Conservation (phyloP, 2,113 vertebrate genomes). For the Galbula dea region DNA sequence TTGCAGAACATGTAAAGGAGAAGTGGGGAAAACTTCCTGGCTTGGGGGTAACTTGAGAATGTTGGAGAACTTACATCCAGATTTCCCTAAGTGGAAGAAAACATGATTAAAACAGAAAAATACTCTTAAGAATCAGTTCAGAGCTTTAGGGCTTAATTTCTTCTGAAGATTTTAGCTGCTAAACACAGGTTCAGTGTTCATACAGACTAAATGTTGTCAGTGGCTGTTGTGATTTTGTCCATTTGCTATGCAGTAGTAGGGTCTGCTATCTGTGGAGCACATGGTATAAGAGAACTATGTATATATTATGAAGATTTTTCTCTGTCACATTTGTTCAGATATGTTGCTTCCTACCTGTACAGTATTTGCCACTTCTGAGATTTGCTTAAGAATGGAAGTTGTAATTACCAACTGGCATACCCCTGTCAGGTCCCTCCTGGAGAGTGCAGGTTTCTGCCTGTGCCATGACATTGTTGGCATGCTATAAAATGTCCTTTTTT, state of each 20-base stretch:
- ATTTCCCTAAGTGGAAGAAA: not conserved
- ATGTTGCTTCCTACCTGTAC: not conserved
- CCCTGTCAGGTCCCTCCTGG: not conserved
- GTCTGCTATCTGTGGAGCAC: not conserved
- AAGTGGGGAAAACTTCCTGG: not conserved
- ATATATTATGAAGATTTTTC: not conserved
- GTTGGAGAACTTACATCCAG: not conserved
- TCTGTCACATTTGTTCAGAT: not conserved
- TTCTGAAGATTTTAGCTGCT: not conserved
- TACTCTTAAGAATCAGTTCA: not conserved
- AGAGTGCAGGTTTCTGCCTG: not conserved
- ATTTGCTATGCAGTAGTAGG: not conserved
- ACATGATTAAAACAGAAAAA: not conserved
- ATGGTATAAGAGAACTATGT: not conserved
- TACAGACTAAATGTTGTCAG: not conserved
- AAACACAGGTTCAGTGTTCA: not conserved
- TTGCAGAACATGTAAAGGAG: not conserved
- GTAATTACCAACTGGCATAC: not conserved
- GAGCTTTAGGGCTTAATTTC: not conserved
- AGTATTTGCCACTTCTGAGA: not conserved
- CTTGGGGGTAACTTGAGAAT: not conserved
- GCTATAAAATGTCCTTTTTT: not conserved
- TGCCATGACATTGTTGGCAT: not conserved
- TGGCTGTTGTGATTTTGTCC: not conserved
- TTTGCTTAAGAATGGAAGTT: not conserved